Conservation (phyloP, 2,797 vertebrate species). For the Nyctalus aviator region DNA sequence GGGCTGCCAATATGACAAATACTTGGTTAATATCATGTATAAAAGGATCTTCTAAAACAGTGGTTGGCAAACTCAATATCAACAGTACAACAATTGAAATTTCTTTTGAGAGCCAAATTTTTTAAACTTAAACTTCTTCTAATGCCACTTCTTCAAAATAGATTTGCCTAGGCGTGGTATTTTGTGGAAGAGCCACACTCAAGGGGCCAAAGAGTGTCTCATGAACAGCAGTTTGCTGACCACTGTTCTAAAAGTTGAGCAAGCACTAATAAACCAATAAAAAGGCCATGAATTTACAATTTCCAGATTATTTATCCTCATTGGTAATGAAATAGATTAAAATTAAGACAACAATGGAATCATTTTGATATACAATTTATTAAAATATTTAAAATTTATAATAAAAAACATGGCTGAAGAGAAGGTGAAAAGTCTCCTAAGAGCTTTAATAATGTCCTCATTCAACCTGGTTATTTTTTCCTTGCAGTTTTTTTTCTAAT, state of each 20-base stretch:
- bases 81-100: too few relatives aligned
- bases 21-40: background rate
- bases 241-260: background rate
- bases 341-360: background rate
- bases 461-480: background rate
- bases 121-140: too few relatives aligned
- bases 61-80: too few relatives aligned
- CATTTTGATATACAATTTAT: background rate
- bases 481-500: background rate
- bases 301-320: background rate
- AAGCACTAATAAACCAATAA: conserved; percentile 27
- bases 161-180: too few relatives aligned
- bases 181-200: too few relatives aligned
- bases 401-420: background rate
- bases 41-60: conserved; percentile 21
- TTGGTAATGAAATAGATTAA: conserved; percentile 34
- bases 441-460: background rate
- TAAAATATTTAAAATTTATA: background rate
- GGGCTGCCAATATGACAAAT: conserved; percentile 28
- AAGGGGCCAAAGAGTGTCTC: too few relatives aligned
- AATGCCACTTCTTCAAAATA: too few relatives aligned
- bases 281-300: conserved; percentile 30
- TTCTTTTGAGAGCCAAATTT: too few relatives aligned
- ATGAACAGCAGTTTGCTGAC: too few relatives aligned
- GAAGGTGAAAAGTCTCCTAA: background rate